These are phyloP conservation scores for Mycogona germanica DNA, from an alignment of 2,888 invertebrate species.

Conservation along the genomic window DNA sequence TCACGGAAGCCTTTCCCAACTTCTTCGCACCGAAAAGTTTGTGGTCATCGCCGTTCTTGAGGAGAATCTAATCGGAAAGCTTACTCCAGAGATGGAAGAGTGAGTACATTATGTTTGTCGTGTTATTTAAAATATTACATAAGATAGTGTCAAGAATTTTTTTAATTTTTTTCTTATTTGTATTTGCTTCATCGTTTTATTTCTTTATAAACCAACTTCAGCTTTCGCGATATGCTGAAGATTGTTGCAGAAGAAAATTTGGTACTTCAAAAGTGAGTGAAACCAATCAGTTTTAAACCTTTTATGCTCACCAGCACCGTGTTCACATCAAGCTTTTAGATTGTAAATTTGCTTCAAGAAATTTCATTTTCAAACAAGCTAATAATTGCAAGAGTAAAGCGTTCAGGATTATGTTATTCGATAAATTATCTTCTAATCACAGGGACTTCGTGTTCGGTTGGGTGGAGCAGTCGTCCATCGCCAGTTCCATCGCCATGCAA, in stretches of 20 bases:
- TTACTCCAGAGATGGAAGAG: slow-evolving; percentile 58
- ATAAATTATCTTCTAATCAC: too few relatives aligned
- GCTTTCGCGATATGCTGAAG: slow-evolving; percentile 70
- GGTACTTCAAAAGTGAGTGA: too few relatives aligned
- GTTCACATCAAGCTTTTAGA: neutral
- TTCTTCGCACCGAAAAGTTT: slow-evolving; percentile 64
- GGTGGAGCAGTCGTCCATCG: slow-evolving; percentile 79
- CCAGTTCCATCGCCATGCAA: slow-evolving; percentile 87
- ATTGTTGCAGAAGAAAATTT: slow-evolving; percentile 58
- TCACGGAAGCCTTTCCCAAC: slow-evolving; percentile 17
- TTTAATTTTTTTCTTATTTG: neutral
- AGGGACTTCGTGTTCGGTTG: slow-evolving; percentile 59
- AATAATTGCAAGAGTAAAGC: too few relatives aligned
- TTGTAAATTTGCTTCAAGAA: too few relatives aligned
- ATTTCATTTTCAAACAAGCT: too few relatives aligned
- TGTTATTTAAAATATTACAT: neutral
- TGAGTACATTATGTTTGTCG: slow-evolving; percentile 22
- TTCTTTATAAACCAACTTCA: too few relatives aligned
- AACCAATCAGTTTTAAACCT: slow-evolving; percentile 18
- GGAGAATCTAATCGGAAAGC: slow-evolving; percentile 71
- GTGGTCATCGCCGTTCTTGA: slow-evolving; percentile 77
- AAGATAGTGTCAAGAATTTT: too few relatives aligned
- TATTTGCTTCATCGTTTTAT: too few relatives aligned
- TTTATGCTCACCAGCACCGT: too few relatives aligned
- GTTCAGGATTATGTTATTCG: too few relatives aligned